These are phyloP conservation scores for Tamandua tetradactyla DNA, from an alignment of 2,797 vertebrate species.

Conservation along the genomic window DNA sequence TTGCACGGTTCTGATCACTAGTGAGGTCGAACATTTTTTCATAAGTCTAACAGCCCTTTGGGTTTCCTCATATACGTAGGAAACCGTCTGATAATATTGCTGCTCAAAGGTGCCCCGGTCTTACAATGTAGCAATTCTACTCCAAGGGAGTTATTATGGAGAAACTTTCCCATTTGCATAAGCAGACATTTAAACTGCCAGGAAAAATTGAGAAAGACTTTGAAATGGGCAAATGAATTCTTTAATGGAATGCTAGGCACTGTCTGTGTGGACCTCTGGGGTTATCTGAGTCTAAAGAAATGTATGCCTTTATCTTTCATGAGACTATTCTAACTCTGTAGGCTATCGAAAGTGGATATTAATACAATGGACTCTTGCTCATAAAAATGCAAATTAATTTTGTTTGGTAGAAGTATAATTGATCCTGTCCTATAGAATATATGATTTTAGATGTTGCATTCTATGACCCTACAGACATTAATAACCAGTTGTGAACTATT, in stretches of 20 bases:
- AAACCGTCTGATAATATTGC: not conserved
- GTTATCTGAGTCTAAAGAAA: not conserved
- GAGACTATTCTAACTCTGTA: not conserved
- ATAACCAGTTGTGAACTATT: constrained; percentile 2
- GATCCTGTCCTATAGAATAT: not conserved
- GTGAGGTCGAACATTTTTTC: not conserved
- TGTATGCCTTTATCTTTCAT: not conserved
- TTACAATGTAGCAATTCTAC: not conserved
- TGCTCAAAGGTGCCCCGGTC: not conserved
- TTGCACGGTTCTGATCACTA: constrained; percentile 2
- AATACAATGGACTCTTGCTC: not conserved
- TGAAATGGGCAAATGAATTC: not conserved
- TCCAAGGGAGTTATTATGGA: not conserved
- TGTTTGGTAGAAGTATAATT: not conserved
- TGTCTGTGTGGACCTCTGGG: not conserved
- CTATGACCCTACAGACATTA: not conserved
- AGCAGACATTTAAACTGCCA: not conserved
- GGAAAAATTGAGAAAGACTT: not conserved
- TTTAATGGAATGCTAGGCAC: not conserved
- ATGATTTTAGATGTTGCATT: not conserved
- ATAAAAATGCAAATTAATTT: not conserved
- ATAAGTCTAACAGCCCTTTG: not conserved
- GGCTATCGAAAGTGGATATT: not conserved
- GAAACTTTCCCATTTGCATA: not conserved
- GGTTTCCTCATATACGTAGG: not conserved